Percentiles rank a stretch among this genome's conserved stretches.
Conservation (phyloP, 2,797 vertebrate genomes). For the Hyperoplus immaculatus region DNA sequence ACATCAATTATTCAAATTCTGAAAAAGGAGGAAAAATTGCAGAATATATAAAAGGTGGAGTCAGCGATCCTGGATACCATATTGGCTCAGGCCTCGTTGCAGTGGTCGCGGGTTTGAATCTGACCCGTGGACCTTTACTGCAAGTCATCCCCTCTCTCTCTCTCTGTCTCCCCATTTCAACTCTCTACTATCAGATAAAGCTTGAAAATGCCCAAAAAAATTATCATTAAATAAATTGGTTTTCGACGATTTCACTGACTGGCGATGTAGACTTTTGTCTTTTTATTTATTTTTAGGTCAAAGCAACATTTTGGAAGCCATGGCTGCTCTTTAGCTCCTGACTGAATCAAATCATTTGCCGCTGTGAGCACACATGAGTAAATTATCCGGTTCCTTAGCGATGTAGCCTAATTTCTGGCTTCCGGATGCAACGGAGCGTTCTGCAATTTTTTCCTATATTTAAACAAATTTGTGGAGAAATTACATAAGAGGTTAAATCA, state of each 20-base stretch:
- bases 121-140: no score
- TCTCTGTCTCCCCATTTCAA: no score
- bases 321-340: not conserved
- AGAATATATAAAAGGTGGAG: slow-evolving; percentile 6
- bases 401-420: slow-evolving; percentile 3
- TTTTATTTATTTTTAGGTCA: not conserved
- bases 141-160: no score
- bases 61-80: no score
- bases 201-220: no score
- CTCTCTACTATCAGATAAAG: no score
- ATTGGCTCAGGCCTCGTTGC: no score
- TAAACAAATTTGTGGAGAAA: not conserved
- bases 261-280: no score
- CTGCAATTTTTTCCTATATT: not conserved
- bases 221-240: no score
- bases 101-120: no score
- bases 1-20: slow-evolving; percentile 66
- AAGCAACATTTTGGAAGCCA: not conserved
- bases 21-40: slow-evolving; percentile 31
- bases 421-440: not conserved
- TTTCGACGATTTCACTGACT: no score
- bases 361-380: slow-evolving; percentile 26
- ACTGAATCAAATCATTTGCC: slow-evolving; percentile 19
- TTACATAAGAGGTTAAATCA: not conserved
- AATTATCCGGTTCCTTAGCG: slow-evolving; percentile 3